phyloP scores from a whole-genome alignment of 2,797 vertebrate genomes.

The Aphelocoma californica region DNA sequence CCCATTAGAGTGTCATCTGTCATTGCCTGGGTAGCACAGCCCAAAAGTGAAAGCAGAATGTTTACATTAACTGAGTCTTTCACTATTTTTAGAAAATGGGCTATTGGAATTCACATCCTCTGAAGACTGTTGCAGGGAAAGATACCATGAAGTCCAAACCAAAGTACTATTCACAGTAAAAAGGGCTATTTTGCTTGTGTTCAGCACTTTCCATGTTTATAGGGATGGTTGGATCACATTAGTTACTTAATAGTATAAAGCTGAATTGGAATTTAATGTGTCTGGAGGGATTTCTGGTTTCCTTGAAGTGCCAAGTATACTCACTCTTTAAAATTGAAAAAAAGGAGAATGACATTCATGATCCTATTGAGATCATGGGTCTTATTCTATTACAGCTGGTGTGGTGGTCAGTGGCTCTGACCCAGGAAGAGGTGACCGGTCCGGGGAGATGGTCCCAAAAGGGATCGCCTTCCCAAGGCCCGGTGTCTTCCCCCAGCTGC shows the following conservation, averaged over 20 bases:
- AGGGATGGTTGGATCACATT: background rate
- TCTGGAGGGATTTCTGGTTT: constrained; percentile 47
- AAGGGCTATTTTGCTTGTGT: background rate
- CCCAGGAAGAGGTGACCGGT: too few species aligned
- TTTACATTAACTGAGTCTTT: background rate
- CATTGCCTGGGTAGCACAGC: background rate
- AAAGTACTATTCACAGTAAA: background rate
- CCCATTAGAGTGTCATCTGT: background rate
- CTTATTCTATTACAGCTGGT: too few species aligned
- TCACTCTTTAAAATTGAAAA: background rate
- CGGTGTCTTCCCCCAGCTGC: too few species aligned
- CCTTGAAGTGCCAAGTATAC: background rate
- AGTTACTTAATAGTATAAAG: constrained; percentile 29
- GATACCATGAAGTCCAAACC: background rate
- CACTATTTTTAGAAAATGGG: background rate
- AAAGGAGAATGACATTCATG: background rate
- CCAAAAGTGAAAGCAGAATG: background rate
- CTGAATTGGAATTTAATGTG: background rate
- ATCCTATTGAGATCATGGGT: background rate
- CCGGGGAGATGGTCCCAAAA: too few species aligned
- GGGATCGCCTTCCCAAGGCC: too few species aligned
- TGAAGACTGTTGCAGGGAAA: background rate
- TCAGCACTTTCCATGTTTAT: background rate
- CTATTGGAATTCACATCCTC: background rate
- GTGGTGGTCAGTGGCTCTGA: too few species aligned